Evolutionary conservation across 2,888 invertebrate species (phyloP), one percentile per base, ranked within the genome.

Genomic region (Lycophotia porphyrea): DNA sequence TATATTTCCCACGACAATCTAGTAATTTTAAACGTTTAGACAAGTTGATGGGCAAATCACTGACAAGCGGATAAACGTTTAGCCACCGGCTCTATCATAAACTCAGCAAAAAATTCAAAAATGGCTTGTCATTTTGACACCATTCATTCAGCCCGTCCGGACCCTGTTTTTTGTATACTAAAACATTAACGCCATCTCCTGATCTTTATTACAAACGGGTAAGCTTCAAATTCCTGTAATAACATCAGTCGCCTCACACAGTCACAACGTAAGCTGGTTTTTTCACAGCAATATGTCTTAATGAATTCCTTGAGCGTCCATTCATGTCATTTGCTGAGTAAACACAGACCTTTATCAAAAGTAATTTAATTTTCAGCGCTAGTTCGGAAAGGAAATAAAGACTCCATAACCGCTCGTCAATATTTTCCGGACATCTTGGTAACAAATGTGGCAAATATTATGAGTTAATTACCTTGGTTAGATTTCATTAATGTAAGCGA

Each of bases 51-150:
- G 71, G 70, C 68, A 76, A 78, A 80, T 84, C 71, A 77, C 74
- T 84, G 84, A 76, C 85, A 81, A 76, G 76, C 78, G 77, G 83
- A 82, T 84, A 87, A 90, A 80, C 79, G 83, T 80, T 81, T 84
- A 88, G 89, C 90, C 91, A 89, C 81, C 78, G 84, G 80, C 90
- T 91, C 91, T 92, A 89, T 89, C 89, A 90, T 89, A 91, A 91
- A 92, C 90, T 84, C n/a, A 39, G 93, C 94, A 94, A 95, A 95
- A 95, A 95, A 93, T 90, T 83, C n/a, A 2, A 91, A 94, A 93
- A 91, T 93, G 93, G 91, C 95, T 93, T 93, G 95, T 95, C 95
- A 95, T 94, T 94, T 94, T 96, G 96, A 95, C 95, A 95, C 94
- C 95, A 96, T 95, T 95, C 95, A 95, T 94, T 88, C 94, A 92